phyloP scores from a whole-genome alignment of 64 coral and sea anemone genomes.

The Stichodactyla mertensii region DNA sequence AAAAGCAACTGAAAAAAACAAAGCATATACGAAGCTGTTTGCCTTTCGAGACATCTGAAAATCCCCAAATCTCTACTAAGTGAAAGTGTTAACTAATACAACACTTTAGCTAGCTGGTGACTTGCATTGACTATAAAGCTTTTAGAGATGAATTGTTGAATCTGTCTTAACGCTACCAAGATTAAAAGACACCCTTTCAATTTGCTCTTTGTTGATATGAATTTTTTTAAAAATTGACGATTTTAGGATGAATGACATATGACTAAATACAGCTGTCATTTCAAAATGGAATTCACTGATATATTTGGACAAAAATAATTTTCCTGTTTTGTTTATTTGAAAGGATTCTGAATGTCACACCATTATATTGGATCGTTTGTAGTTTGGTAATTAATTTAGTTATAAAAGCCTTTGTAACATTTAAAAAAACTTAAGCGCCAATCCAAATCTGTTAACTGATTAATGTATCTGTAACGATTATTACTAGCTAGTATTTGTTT shows the following conservation, averaged over 20 bases:
- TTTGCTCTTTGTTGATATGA: background rate
- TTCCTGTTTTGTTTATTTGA: too few relatives aligned
- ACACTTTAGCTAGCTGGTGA: too few relatives aligned
- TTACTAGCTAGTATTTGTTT: too few relatives aligned
- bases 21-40: background rate
- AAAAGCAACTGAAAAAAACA: background rate
- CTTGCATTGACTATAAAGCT: too few relatives aligned
- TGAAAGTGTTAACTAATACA: background rate
- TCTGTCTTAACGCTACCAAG: background rate
- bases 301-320: background rate
- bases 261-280: background rate
- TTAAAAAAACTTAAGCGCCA: too few relatives aligned
- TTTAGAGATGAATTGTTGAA: background rate
- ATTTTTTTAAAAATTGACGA: background rate
- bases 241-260: background rate
- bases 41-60: background rate
- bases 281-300: background rate
- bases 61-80: background rate
- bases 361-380: too few relatives aligned
- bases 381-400: too few relatives aligned
- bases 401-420: too few relatives aligned
- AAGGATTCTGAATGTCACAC: too few relatives aligned
- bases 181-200: background rate
- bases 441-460: too few relatives aligned
- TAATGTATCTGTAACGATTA: too few relatives aligned